Conservation (phyloP, 2,797 vertebrate species). For the Selene dorsalis region DNA sequence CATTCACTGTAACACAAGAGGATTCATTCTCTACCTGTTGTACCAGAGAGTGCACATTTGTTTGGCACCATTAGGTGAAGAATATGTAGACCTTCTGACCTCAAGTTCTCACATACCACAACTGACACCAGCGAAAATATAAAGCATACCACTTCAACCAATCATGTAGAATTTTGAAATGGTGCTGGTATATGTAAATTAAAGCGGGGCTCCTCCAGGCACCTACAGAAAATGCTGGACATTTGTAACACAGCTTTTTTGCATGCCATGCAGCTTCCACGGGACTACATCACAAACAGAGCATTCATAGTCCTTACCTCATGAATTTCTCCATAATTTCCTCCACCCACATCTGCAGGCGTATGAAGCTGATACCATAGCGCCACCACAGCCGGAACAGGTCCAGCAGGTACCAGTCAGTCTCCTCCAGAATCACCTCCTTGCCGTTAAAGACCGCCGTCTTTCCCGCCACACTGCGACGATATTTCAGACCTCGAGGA, state of each 20-base stretch:
- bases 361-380: slow-evolving; percentile 98
- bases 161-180: too few species aligned
- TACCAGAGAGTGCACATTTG: neutral
- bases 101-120: neutral
- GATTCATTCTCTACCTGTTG: neutral
- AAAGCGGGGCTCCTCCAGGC: neutral
- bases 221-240: neutral
- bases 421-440: slow-evolving; percentile 95
- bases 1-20: slow-evolving; percentile 8
- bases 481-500: slow-evolving; percentile 90
- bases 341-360: slow-evolving; percentile 99
- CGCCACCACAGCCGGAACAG: slow-evolving; percentile 98
- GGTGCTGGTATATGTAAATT: neutral
- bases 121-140: slow-evolving; percentile 3
- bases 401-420: slow-evolving; percentile 98
- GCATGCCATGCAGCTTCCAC: slow-evolving; percentile 3
- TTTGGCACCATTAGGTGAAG: neutral
- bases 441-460: slow-evolving; percentile 93
- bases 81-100: neutral
- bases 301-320: slow-evolving; percentile 84
- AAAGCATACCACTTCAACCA: neutral
- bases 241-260: neutral
- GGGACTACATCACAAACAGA: slow-evolving; percentile 1
- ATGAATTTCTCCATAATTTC: slow-evolving; percentile 99
- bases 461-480: slow-evolving; percentile 91